phyloP scores from a whole-genome alignment of 2,797 vertebrate genomes.

The Fratercula arctica region DNA sequence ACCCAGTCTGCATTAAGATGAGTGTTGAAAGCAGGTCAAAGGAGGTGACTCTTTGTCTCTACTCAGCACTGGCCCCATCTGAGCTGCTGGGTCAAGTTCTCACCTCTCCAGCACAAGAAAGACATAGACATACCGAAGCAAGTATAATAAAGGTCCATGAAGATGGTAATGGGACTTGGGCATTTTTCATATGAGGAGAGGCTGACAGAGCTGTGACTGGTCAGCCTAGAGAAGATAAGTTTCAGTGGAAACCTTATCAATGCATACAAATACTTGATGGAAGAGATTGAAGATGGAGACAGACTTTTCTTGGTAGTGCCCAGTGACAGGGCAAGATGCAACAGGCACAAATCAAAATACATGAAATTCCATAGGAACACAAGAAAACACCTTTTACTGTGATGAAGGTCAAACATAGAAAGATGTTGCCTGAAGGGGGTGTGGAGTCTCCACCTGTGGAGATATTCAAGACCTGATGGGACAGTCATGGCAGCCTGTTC shows the following conservation, averaged over 20 bases:
- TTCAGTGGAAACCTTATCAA: not conserved
- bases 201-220: not conserved
- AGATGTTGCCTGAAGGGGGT: not conserved
- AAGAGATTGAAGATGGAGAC: not conserved
- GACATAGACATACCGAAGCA: not conserved
- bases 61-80: not conserved
- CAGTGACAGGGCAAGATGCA: not conserved
- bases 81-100: not conserved
- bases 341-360: not conserved
- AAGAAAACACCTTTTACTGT: not conserved
- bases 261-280: not conserved
- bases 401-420: not conserved
- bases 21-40: not conserved
- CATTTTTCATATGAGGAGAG: not conserved
- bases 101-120: not conserved
- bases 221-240: not conserved
- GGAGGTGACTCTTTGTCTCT: not conserved
- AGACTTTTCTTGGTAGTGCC: not conserved
- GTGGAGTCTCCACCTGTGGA: not conserved
- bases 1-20: not conserved
- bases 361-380: not conserved
- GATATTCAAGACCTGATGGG: not conserved
- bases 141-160: not conserved
- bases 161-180: not conserved
- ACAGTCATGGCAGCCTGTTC: not conserved